These are phyloP conservation scores for Volucella zonaria DNA, from an alignment of 2,888 invertebrate genomes.

Conservation along the genomic window DNA sequence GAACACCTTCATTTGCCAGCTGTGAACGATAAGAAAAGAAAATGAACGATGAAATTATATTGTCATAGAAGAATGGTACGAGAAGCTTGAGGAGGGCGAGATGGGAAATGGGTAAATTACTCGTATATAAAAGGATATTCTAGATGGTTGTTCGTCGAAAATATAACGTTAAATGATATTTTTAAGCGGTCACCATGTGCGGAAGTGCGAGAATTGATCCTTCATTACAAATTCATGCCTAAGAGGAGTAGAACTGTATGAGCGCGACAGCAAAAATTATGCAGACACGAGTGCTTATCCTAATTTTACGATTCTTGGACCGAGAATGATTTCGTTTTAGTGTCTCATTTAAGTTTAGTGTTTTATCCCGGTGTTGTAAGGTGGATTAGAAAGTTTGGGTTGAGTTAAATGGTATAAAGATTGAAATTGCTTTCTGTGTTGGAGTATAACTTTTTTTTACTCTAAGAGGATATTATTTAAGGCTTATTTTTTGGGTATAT, in stretches of 20 bases:
- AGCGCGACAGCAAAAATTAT: slow-evolving; percentile 40
- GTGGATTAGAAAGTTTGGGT: slow-evolving; percentile 30
- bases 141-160: slow-evolving; percentile 14
- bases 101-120: not conserved
- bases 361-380: slow-evolving; percentile 12
- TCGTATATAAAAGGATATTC: slow-evolving; percentile 17
- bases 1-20: slow-evolving; percentile 79
- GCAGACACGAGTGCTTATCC: slow-evolving; percentile 66
- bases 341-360: slow-evolving; percentile 60
- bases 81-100: too few species aligned
- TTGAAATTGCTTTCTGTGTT: not conserved
- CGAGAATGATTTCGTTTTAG: slow-evolving; percentile 66
- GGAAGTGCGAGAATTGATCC: slow-evolving; percentile 57
- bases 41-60: slow-evolving; percentile 63
- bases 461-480: not conserved
- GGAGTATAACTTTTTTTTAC: slow-evolving; percentile 1
- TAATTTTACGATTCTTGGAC: slow-evolving; percentile 66
- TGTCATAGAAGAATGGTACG: slow-evolving; percentile 26
- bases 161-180: slow-evolving; percentile 49
- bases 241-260: slow-evolving; percentile 26
- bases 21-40: slow-evolving; percentile 73
- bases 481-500: slow-evolving; percentile 19
- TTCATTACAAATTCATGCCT: slow-evolving; percentile 70
- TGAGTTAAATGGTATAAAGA: slow-evolving; percentile 5
- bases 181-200: slow-evolving; percentile 61